phyloP scores from a whole-genome alignment of 2,113 vertebrate genomes.

The Halcyon senegalensis region DNA sequence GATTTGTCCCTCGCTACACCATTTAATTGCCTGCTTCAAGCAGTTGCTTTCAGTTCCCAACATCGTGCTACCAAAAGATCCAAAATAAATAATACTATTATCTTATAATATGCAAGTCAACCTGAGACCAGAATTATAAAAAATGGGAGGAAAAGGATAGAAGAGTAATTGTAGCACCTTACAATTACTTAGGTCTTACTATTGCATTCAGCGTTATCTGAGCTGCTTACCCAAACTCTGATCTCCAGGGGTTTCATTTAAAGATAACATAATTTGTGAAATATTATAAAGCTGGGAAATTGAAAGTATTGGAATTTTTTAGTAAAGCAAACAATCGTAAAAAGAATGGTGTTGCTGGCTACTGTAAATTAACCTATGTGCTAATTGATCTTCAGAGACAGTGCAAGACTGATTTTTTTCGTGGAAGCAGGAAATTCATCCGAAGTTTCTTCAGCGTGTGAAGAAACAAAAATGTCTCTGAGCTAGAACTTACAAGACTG shows the following conservation, averaged over 20 bases:
- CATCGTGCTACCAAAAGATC: not conserved
- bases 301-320: not conserved
- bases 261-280: not conserved
- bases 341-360: not conserved
- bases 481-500: not conserved
- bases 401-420: not conserved
- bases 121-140: not conserved
- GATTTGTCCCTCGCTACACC: not conserved
- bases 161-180: not conserved
- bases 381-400: not conserved
- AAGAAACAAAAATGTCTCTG: not conserved
- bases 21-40: not conserved
- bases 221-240: not conserved
- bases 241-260: not conserved
- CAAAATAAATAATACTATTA: not conserved
- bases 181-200: no score
- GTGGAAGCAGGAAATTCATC: not conserved
- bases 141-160: not conserved
- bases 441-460: rapidly evolving
- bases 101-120: not conserved
- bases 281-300: not conserved
- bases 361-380: not conserved
- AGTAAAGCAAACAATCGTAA: not conserved
- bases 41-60: not conserved
- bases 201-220: not conserved